Evolutionary conservation across 2,113 vertebrate genomes (phyloP), one percentile per base, ranked within the genome.

Genomic region (Camarhynchus parvulus): DNA sequence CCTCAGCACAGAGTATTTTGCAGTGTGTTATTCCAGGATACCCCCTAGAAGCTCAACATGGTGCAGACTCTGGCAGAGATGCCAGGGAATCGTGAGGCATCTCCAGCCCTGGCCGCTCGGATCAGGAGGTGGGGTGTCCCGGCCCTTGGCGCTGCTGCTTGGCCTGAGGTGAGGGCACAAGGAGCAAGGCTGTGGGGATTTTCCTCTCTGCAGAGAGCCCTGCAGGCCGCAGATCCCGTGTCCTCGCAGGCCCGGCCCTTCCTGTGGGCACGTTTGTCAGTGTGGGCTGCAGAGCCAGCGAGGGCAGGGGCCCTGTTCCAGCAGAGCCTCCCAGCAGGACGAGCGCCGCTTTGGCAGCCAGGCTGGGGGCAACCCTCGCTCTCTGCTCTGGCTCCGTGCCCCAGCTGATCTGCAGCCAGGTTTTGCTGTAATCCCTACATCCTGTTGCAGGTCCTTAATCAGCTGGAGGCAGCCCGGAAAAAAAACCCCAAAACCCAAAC

Each of bases 361-460:
- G 92, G 89, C 93, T 55, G 69, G 76, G 88, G 94, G 94, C 96
- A 94, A 93, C 76, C 96, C 94, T 97, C 81, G 27, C 96, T 64
- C 94, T 76, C 74, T 91, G 41, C 6, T 83, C 97, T 98, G 98
- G 98, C 97, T 97, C 72, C 16, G 67, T 94, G 97, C 97, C 98
- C 94, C 87, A 37, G 76, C 46, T 97, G 98, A 97, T 97, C 96
- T 41, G 20, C 50, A 98, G 98, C 98, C 98, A 98, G 97, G 96
- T 96, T 98, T 97, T 97, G 90, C 95, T 96, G 87, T 98, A 98
- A 98, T 98, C 97, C 97, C 95, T 94, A 96, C 95, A 98, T 98
- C 98, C 98, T 98, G 98, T 98, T 98, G 96, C 97, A 97, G 97
- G 97, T 98, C 98, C 97, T 98, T 98, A 96, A 98, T 98, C 97